These are phyloP conservation scores for Saccopteryx bilineata DNA, from an alignment of 2,113 vertebrate genomes.

Conservation along the genomic window DNA sequence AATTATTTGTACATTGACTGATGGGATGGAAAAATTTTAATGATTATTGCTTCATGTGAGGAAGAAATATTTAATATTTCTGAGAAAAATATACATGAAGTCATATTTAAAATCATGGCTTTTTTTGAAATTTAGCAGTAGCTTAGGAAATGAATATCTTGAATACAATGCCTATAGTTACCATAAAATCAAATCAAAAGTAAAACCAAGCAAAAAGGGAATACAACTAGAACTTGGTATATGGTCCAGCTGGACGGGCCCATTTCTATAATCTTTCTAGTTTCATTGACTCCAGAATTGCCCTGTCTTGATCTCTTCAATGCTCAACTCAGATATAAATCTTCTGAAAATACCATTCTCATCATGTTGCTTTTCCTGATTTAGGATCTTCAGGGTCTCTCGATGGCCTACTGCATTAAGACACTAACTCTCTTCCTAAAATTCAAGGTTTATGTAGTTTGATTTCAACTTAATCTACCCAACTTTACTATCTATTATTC, in stretches of 20 bases:
- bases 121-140: neutral
- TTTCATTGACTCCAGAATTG: neutral
- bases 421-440: neutral
- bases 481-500: neutral
- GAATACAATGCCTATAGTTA: neutral
- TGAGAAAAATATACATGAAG: neutral
- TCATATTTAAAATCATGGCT: neutral
- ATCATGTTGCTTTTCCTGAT: neutral
- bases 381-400: neutral
- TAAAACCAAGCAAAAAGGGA: neutral
- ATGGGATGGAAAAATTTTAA: slow-evolving; percentile 10
- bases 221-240: neutral
- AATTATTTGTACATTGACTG: neutral
- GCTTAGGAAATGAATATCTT: slow-evolving; percentile 24
- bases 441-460: slow-evolving; percentile 2
- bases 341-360: neutral
- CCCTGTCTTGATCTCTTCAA: neutral
- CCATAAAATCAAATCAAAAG: neutral
- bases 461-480: neutral
- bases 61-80: slow-evolving; percentile 23
- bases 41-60: neutral
- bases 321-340: neutral
- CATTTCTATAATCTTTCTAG: neutral
- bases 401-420: neutral
- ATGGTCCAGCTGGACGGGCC: neutral